Evolutionary conservation across 1,140 invertebrate genomes (phyloP).

Genomic region (Zaprionus gabonicus): DNA sequence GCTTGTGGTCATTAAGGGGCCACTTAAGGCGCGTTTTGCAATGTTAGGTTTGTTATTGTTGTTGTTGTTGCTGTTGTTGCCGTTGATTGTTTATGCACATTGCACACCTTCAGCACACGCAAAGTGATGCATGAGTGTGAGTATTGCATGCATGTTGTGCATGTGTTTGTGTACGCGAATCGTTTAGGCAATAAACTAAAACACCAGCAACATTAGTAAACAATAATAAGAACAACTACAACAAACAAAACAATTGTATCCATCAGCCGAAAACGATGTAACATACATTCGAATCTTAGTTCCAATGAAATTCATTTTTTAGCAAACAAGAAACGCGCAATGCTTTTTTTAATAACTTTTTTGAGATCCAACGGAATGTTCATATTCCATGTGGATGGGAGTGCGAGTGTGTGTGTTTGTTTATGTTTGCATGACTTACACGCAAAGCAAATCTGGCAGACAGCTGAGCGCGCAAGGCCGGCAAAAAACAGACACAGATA

Average conservation of each 20-base stretch:
- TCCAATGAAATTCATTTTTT: conserved; percentile 68
- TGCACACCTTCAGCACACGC: conserved; percentile 27
- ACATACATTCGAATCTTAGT: conserved; percentile 15
- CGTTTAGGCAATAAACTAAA: conserved; percentile 16
- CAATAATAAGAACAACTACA: conserved; percentile 10
- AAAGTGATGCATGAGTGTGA: conserved; percentile 1
- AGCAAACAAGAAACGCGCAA: background rate
- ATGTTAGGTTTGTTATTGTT: conserved; percentile 22
- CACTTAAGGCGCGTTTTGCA: conserved; percentile 33
- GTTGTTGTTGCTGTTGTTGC: conserved; percentile 20
- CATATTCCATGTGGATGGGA: background rate
- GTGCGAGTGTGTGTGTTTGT: conserved; percentile 21
- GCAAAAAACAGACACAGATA: conserved; percentile 7
- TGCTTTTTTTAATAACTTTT: background rate
- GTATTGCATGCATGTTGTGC: too few relatives aligned
- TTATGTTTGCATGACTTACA: conserved; percentile 33
- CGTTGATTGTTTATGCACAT: conserved; percentile 19
- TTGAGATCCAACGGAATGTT: background rate
- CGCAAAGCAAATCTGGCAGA: conserved; percentile 26
- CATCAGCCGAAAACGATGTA: conserved; percentile 33
- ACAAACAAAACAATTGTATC: conserved; percentile 11
- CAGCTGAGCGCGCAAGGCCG: conserved; percentile 36
- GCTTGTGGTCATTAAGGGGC: conserved; percentile 22
- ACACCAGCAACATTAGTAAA: background rate
- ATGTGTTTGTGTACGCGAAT: conserved; percentile 3